phyloP scores from a whole-genome alignment of 2,888 invertebrate genomes.

The Chrysomela aeneicollis region DNA sequence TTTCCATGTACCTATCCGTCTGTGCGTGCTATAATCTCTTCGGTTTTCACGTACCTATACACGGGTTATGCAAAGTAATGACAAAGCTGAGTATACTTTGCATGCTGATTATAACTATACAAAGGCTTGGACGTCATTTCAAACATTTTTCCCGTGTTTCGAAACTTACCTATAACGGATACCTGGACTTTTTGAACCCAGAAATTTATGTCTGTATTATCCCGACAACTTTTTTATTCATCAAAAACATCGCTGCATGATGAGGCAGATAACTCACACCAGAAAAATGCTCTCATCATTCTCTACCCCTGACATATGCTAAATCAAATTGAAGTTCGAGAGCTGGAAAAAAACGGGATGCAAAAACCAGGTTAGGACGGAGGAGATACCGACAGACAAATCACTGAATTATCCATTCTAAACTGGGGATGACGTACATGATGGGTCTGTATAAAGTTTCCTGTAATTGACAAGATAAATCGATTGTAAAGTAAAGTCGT shows the following conservation, averaged over 20 bases:
- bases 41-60: background rate
- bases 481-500: too few relatives aligned
- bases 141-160: too few relatives aligned
- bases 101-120: too few relatives aligned
- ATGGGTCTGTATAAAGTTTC: background rate
- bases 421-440: background rate
- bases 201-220: too few relatives aligned
- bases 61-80: too few relatives aligned
- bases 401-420: conserved; percentile 5
- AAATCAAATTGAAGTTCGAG: background rate
- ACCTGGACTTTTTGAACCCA: too few relatives aligned
- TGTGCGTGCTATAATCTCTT: background rate
- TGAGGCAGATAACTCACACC: background rate
- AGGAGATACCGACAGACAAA: background rate
- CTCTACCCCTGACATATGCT: background rate
- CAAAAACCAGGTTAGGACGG: background rate
- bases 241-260: too few relatives aligned
- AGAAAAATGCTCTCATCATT: background rate
- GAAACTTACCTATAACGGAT: too few relatives aligned
- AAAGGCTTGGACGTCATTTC: too few relatives aligned
- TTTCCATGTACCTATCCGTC: background rate
- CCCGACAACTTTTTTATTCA: too few relatives aligned
- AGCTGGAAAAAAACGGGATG: background rate
- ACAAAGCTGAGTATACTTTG: too few relatives aligned
- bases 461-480: background rate